These are phyloP conservation scores for Coccyzus lansbergi DNA, from an alignment of 2,797 vertebrate species.

Conservation along the genomic window DNA sequence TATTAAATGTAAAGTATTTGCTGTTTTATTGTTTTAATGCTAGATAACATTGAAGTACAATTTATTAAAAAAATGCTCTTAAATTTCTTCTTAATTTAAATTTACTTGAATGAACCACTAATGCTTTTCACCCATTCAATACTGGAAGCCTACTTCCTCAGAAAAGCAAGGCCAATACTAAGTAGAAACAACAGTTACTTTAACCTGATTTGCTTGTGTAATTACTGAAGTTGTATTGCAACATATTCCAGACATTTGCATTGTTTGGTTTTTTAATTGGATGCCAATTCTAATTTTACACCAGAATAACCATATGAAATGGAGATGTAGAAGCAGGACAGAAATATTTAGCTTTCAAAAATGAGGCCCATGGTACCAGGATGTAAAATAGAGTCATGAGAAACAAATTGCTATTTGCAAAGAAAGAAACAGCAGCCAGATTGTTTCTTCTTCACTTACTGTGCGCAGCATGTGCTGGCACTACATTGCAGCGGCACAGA, in stretches of 20 bases:
- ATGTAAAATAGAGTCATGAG: slow-evolving; percentile 53
- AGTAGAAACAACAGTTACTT: neutral
- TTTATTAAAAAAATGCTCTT: neutral
- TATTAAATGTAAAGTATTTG: neutral
- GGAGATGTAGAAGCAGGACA: neutral
- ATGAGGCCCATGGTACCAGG: neutral
- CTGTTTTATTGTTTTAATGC: neutral
- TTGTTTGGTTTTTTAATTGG: neutral
- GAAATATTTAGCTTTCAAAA: neutral
- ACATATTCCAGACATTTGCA: neutral
- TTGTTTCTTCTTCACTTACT: slow-evolving; percentile 77
- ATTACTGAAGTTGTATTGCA: neutral
- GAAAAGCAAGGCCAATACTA: neutral
- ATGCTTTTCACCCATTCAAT: neutral
- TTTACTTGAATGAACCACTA: neutral
- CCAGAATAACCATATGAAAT: neutral
- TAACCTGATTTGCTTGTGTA: neutral
- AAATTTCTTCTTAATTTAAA: neutral
- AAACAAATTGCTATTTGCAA: slow-evolving; percentile 74
- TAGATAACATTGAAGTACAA: neutral
- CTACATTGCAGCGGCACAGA: slow-evolving; percentile 55
- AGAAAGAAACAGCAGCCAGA: slow-evolving; percentile 77
- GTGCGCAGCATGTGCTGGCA: slow-evolving; percentile 78
- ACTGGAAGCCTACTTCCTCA: neutral
- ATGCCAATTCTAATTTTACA: neutral